Base-by-base conservation (phyloP, 2,888 invertebrate species). In the Drosophila stalkeri region DNA sequence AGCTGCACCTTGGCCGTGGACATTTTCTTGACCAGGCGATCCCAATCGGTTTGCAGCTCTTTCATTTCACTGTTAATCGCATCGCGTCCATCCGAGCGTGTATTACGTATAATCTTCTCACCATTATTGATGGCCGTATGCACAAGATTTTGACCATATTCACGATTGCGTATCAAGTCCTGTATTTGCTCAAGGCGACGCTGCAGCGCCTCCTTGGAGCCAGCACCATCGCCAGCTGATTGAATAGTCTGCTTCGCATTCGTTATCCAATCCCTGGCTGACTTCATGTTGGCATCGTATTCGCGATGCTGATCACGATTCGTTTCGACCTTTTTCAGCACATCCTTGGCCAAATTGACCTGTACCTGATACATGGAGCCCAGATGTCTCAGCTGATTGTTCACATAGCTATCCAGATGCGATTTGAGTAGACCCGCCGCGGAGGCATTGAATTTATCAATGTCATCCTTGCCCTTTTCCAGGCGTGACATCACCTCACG, bases 1-100 rank as follows among this genome's bases (percentile, higher is more conserved):
- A 99, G 93, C 86, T 97, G 96, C 16, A 98, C 98, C 93, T 98
- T 98, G 1, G 97, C 97, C 0, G 97, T 97, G 0, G 97, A 97
- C 94, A 98, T 96, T 92, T 98, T 98, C 93, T 97, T 97, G 0
- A 98, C 96, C 14, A 98, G 94, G 72, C 97, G 95, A 90, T 98
- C 98, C 98, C 98, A 98, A 87, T 98, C 98, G 68, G 95, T 96
- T 93, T 98, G 98, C 37, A 99, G 94, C 89, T 98, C 97, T 92
- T 97, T 98, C 77, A 98, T 94, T 93, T 98, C 97, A 31, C 95
- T 95, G 82, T 97, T 97, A 60, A 99, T 97, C 57, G 95, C 95
- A 90, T 98, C 98, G 62, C 96, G 95, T 1, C 98, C 98, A 89
- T 98, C 98, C 1, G 98, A 97, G 69, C 97, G 94, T 0, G 98